Percentiles rank a stretch among this genome's conserved stretches.
Conservation (phyloP, 92 coral and sea anemone genomes). For the Muricea muricata region DNA sequence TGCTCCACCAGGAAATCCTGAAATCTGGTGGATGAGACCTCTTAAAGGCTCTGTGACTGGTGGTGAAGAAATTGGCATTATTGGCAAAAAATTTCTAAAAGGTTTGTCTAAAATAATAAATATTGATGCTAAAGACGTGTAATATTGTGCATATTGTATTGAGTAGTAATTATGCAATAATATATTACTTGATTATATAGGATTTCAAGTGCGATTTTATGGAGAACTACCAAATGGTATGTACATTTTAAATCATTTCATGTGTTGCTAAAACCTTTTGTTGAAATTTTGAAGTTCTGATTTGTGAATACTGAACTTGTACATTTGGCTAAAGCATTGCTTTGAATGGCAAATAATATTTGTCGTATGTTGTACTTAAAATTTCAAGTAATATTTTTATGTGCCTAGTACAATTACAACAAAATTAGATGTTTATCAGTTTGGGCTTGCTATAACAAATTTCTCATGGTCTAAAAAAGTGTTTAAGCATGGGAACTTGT, state of each 20-base stretch:
- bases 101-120: slow-evolving; percentile 51
- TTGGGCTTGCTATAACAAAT: too few relatives aligned
- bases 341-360: too few relatives aligned
- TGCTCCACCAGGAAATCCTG: slow-evolving; percentile 99
- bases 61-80: slow-evolving; percentile 95
- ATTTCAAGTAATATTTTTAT: too few relatives aligned
- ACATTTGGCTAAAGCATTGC: too few relatives aligned
- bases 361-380: too few relatives aligned
- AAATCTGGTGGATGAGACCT: slow-evolving; percentile 99
- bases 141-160: too few relatives aligned
- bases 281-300: neutral
- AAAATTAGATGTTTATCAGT: too few relatives aligned
- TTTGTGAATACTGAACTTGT: too few relatives aligned
- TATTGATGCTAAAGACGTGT: too few relatives aligned
- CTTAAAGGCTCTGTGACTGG: slow-evolving; percentile 94
- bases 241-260: slow-evolving; percentile 43
- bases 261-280: slow-evolving; percentile 24
- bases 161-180: neutral
- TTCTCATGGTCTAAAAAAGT: too few relatives aligned
- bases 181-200: slow-evolving; percentile 27
- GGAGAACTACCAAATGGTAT: slow-evolving; percentile 87
- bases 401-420: too few relatives aligned
- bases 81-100: slow-evolving; percentile 97
- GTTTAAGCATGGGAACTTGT: too few relatives aligned
- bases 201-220: slow-evolving; percentile 95